These are phyloP conservation scores for Arizona elegans DNA, from an alignment of 2,113 vertebrate species.

Conservation along the genomic window DNA sequence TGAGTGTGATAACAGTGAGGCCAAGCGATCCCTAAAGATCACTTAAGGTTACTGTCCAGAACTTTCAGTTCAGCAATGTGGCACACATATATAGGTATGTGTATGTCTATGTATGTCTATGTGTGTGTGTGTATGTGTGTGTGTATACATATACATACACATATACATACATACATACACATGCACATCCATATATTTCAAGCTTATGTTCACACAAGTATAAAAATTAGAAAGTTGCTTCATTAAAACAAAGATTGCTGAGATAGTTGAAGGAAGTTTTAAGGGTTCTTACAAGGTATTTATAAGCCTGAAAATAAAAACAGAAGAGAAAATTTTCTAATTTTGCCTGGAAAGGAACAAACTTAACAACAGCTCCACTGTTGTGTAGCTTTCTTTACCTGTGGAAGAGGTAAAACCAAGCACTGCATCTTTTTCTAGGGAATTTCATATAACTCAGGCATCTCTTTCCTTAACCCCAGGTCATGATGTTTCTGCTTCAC, in stretches of 20 bases:
- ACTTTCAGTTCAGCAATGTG: not conserved
- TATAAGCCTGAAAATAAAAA: not conserved
- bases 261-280: not conserved
- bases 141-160: too few relatives aligned
- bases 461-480: constrained; percentile 58
- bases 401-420: not conserved
- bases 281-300: not conserved
- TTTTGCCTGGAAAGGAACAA: not conserved
- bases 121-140: too few relatives aligned
- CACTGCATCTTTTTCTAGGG: not conserved
- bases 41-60: not conserved
- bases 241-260: not conserved
- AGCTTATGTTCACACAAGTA: not conserved
- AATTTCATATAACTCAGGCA: not conserved
- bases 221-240: not conserved
- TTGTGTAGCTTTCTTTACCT: not conserved
- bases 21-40: not conserved
- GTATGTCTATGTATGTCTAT: too few relatives aligned
- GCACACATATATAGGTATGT: not conserved
- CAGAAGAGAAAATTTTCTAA: not conserved
- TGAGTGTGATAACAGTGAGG: not conserved
- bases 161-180: too few relatives aligned
- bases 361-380: not conserved
- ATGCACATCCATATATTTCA: not conserved
- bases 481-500: constrained; percentile 85